phyloP scores from a whole-genome alignment of 2,888 invertebrate species.

The Catonia carolina region DNA sequence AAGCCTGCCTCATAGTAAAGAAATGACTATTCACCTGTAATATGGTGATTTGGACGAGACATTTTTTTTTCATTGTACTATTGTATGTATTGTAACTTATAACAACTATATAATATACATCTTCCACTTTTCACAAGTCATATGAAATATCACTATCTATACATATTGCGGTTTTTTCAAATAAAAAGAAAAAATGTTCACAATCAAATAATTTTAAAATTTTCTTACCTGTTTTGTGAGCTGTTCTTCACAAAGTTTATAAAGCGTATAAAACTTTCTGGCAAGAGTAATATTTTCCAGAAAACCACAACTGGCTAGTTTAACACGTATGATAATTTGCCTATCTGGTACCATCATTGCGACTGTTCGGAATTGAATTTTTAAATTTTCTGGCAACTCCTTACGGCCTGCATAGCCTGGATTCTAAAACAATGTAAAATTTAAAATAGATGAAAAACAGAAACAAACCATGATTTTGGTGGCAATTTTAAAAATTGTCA shows the following conservation, averaged over 20 bases:
- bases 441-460: no score
- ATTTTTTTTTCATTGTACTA: no score
- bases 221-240: constrained; percentile 80
- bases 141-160: no score
- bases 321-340: constrained; percentile 94
- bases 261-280: constrained; percentile 91
- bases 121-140: no score
- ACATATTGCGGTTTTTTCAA: neutral
- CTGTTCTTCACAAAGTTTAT: constrained; percentile 95
- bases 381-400: constrained; percentile 92
- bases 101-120: no score
- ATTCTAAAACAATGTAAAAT: constrained; percentile 55
- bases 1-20: no score
- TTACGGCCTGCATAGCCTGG: constrained; percentile 96
- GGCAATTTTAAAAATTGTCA: no score
- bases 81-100: no score
- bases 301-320: constrained; percentile 93
- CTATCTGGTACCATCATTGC: constrained; percentile 99
- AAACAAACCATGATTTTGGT: no score
- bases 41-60: no score
- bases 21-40: no score
- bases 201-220: no score
- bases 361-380: constrained; percentile 95
- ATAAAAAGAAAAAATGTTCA: neutral
- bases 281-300: constrained; percentile 91